These are phyloP conservation scores for Malthinus flaveolus DNA, from an alignment of 2,888 invertebrate genomes.

Conservation along the genomic window DNA sequence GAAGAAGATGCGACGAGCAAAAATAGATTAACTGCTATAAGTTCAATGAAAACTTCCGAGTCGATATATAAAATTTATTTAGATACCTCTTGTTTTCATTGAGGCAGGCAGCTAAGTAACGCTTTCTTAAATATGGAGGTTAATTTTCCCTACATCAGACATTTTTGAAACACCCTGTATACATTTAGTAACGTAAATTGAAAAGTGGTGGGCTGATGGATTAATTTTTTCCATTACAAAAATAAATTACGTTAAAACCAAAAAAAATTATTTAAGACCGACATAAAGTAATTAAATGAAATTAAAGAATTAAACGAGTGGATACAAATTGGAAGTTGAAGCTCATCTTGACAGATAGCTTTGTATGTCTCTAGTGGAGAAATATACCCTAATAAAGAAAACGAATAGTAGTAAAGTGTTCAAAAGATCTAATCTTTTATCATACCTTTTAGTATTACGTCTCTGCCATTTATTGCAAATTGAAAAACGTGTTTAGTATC, in stretches of 20 bases:
- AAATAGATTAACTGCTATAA: too few species aligned
- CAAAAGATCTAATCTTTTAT: slow-evolving; percentile 18
- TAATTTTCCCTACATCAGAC: too few species aligned
- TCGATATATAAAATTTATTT: too few species aligned
- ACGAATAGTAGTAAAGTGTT: slow-evolving; percentile 15
- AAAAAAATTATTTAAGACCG: slow-evolving; percentile 1
- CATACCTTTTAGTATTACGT: slow-evolving; percentile 15
- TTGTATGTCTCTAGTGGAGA: slow-evolving; percentile 21
- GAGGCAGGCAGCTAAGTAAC: too few species aligned
- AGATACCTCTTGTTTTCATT: too few species aligned
- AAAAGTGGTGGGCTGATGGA: too few species aligned
- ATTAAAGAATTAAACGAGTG: slow-evolving; percentile 24
- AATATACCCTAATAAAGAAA: slow-evolving; percentile 27
- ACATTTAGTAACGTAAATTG: too few species aligned
- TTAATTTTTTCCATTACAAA: too few species aligned
- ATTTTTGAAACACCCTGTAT: too few species aligned
- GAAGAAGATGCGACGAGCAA: too few species aligned
- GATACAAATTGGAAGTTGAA: slow-evolving; percentile 21
- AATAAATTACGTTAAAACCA: neutral
- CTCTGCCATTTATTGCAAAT: slow-evolving; percentile 9
- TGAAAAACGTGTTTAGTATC: slow-evolving; percentile 13
- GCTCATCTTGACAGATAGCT: slow-evolving; percentile 27
- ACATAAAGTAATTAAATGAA: slow-evolving; percentile 23
- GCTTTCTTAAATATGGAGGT: too few species aligned
- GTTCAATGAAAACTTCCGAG: too few species aligned